A percentile compares a stretch with the other conserved stretches of the same genome.
These are phyloP conservation scores for Criorhina ranunculi DNA, from an alignment of 2,888 invertebrate species.

Conservation along the genomic window DNA sequence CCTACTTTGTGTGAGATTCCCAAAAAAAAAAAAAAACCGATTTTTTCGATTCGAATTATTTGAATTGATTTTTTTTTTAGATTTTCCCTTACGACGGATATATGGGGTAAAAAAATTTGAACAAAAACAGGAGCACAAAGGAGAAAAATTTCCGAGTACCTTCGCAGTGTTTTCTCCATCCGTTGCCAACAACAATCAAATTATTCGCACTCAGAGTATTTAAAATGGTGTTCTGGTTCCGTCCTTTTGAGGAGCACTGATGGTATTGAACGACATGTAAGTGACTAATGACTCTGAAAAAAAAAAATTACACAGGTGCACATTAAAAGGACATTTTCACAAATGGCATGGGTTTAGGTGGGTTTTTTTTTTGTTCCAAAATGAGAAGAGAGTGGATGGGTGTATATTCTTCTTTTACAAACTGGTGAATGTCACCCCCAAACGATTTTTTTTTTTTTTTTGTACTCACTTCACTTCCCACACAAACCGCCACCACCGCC, in stretches of 20 bases:
- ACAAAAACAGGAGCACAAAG: constrained; percentile 39
- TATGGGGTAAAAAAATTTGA: neutral
- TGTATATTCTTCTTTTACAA: constrained; percentile 8
- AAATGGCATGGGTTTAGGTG: constrained; percentile 59
- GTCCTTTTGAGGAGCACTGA: constrained; percentile 48
- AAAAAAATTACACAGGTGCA: constrained; percentile 71
- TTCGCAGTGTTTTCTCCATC: constrained; percentile 53
- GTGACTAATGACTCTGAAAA: constrained; percentile 71
- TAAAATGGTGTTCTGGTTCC: constrained; percentile 69
- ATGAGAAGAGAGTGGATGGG: constrained; percentile 11
- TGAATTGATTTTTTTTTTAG: constrained; percentile 17
- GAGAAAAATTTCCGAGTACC: constrained; percentile 24
- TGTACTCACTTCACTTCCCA: constrained; percentile 64
- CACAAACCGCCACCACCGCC: constrained; percentile 11
- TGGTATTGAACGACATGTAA: constrained; percentile 58
- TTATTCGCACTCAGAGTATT: constrained; percentile 50
- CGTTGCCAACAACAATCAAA: constrained; percentile 68
- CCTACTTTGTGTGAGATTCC: too few species aligned
- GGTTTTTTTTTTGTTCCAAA: constrained; percentile 9
- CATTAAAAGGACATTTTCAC: constrained; percentile 70
- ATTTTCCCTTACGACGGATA: constrained; percentile 11
- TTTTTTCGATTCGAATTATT: constrained; percentile 1
- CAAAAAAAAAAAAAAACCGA: neutral
- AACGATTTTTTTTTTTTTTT: constrained; percentile 14
- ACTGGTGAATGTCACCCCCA: constrained; percentile 42